A percentile compares a stretch with the other conserved stretches of the same genome.
Evolutionary conservation across 2,888 invertebrate genomes (phyloP).

Genomic region (Athetis lepigone): DNA sequence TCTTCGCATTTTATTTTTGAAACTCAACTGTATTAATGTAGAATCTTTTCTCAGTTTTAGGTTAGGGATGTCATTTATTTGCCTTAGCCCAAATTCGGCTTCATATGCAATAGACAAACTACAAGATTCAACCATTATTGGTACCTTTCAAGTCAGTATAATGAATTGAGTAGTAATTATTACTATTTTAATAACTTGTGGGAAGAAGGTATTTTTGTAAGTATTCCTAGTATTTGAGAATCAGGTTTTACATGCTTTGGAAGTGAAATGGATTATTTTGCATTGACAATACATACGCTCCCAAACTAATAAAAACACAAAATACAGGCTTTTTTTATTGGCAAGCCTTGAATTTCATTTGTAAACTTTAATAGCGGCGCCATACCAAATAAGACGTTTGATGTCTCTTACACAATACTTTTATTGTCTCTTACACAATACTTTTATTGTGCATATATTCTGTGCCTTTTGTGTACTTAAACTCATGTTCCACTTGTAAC

Average conservation of each 20-base stretch:
- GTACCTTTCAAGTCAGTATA: background rate
- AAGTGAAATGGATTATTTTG: constrained; percentile 3
- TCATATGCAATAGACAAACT: constrained; percentile 1
- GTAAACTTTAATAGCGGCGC: background rate
- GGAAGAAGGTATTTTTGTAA: constrained; percentile 20
- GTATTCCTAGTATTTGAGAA: constrained; percentile 11
- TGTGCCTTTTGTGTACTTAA: constrained; percentile 34
- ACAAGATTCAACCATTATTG: background rate
- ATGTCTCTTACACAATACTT: constrained; percentile 7
- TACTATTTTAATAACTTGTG: background rate
- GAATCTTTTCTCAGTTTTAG: constrained; percentile 22
- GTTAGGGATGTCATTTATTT: constrained; percentile 32
- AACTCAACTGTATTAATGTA: constrained; percentile 24
- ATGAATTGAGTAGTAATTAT: background rate
- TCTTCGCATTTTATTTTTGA: constrained; percentile 45
- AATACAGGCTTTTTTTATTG: constrained; percentile 15
- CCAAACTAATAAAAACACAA: constrained; percentile 2
- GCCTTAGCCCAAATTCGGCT: constrained; percentile 1
- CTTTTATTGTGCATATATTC: constrained; percentile 13
- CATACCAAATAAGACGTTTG: constrained; percentile 12
- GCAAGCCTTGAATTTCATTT: constrained; percentile 19
- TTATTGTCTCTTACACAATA: constrained; percentile 5
- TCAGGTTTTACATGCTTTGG: background rate
- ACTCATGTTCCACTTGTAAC: constrained; percentile 17
- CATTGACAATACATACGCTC: constrained; percentile 28